Evolutionary conservation across 2,888 invertebrate species (phyloP).

Genomic region (Liopterus haemorrhoidalis): DNA sequence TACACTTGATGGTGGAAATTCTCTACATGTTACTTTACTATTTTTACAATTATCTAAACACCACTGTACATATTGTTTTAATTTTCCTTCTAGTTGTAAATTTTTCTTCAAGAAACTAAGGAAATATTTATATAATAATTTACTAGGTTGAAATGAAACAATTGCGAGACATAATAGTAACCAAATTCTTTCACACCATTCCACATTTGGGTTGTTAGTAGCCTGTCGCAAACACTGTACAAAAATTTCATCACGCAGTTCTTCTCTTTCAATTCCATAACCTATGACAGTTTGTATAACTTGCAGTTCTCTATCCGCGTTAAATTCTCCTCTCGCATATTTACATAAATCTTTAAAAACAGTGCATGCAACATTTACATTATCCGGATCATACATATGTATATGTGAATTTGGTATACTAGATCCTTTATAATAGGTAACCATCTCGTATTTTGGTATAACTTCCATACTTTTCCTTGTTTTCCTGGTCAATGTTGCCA

Average conservation of each 20-base stretch:
- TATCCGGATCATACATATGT: slow-evolving; percentile 92
- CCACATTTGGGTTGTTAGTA: slow-evolving; percentile 80
- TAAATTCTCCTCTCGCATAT: slow-evolving; percentile 83
- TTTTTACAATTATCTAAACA: slow-evolving; percentile 89
- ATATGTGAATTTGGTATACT: slow-evolving; percentile 90
- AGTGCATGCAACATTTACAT: slow-evolving; percentile 80
- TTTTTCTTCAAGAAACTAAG: slow-evolving; percentile 69
- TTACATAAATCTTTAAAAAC: slow-evolving; percentile 89
- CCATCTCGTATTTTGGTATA: slow-evolving; percentile 88
- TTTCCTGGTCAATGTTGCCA: slow-evolving; percentile 78
- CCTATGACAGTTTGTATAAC: slow-evolving; percentile 80
- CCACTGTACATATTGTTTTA: slow-evolving; percentile 86
- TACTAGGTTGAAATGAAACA: slow-evolving; percentile 87
- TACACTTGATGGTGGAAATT: slow-evolving; percentile 83
- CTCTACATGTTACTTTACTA: slow-evolving; percentile 72
- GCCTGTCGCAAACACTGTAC: slow-evolving; percentile 84
- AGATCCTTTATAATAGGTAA: slow-evolving; percentile 79
- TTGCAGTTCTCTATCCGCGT: slow-evolving; percentile 72
- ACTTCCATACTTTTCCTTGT: slow-evolving; percentile 68
- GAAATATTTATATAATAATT: slow-evolving; percentile 74
- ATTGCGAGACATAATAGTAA: slow-evolving; percentile 80
- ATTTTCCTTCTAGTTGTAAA: slow-evolving; percentile 59
- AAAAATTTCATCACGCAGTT: slow-evolving; percentile 85
- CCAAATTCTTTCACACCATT: slow-evolving; percentile 83
- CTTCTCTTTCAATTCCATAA: slow-evolving; percentile 84